Percentiles rank a stretch among this genome's conserved stretches.
Conservation (phyloP, 2,888 invertebrate species). For the Ochlodes sylvanus region DNA sequence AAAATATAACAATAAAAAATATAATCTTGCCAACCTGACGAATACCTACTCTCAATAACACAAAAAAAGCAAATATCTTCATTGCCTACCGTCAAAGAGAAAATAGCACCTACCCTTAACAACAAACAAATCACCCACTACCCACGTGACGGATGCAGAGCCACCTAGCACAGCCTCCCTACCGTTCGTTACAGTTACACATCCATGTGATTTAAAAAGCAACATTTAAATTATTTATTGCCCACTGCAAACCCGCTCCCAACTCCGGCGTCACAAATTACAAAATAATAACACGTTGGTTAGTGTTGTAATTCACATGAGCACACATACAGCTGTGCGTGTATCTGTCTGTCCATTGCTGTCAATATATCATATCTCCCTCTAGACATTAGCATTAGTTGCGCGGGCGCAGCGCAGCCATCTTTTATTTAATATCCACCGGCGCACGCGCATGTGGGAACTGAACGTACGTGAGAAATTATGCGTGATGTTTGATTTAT, state of each 20-base stretch:
- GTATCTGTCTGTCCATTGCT: slow-evolving; percentile 64
- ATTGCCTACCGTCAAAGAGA: too few relatives aligned
- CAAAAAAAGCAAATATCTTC: too few relatives aligned
- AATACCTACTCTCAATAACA: too few relatives aligned
- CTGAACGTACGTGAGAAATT: slow-evolving; percentile 52
- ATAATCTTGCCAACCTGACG: too few relatives aligned
- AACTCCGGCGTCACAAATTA: slow-evolving; percentile 57
- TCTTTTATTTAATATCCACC: slow-evolving; percentile 66
- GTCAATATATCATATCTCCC: slow-evolving; percentile 76
- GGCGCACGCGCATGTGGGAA: slow-evolving; percentile 57
- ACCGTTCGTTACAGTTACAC: slow-evolving; percentile 35
- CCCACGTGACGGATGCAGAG: slow-evolving; percentile 15
- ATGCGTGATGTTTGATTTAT: slow-evolving; percentile 46
- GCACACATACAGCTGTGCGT: slow-evolving; percentile 50
- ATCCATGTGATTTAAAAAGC: slow-evolving; percentile 37
- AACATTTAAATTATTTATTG: slow-evolving; percentile 46
- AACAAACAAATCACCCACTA: slow-evolving; percentile 3
- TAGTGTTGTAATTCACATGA: slow-evolving; percentile 54
- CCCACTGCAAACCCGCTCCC: slow-evolving; percentile 45
- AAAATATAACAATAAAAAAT: too few relatives aligned
- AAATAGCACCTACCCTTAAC: neutral
- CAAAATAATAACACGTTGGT: slow-evolving; percentile 70
- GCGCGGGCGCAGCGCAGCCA: slow-evolving; percentile 61
- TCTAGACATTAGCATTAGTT: slow-evolving; percentile 72
- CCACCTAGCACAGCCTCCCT: slow-evolving; percentile 14